Conservation (phyloP, 2,888 invertebrate genomes). For the Electrophaes corylata region DNA sequence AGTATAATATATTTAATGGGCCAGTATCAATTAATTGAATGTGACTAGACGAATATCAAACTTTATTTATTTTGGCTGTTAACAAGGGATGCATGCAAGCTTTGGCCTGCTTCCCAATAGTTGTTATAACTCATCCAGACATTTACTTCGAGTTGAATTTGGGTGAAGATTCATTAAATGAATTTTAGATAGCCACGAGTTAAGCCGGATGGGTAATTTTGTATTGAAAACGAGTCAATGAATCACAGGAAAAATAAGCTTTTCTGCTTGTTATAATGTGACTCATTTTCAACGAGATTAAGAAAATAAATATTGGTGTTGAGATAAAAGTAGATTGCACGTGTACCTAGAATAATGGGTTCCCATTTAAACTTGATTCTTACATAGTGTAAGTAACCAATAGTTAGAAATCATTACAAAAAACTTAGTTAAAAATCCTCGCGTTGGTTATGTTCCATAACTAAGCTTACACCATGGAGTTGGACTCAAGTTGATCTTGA, state of each 20-base stretch:
- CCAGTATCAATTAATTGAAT: slow-evolving; percentile 22
- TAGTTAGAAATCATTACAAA: no score
- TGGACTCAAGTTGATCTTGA: no score
- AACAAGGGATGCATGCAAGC: slow-evolving; percentile 46
- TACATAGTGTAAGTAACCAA: background rate
- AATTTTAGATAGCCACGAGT: slow-evolving; percentile 20
- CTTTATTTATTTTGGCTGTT: slow-evolving; percentile 63
- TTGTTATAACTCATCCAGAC: slow-evolving; percentile 58
- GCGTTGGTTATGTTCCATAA: slow-evolving; percentile 28
- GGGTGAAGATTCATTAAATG: slow-evolving; percentile 23
- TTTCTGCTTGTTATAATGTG: background rate
- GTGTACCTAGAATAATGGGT: background rate
- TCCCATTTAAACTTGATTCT: slow-evolving; percentile 8
- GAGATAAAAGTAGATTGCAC: background rate
- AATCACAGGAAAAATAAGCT: background rate
- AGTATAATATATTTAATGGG: slow-evolving; percentile 16
- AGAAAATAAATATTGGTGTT: background rate
- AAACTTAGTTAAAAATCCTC: no score
- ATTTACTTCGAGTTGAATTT: slow-evolving; percentile 44
- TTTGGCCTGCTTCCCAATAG: slow-evolving; percentile 56
- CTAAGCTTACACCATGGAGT: slow-evolving; percentile 24
- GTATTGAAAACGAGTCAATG: slow-evolving; percentile 1
- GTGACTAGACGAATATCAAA: slow-evolving; percentile 24
- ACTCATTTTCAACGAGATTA: background rate
- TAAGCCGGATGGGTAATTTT: background rate